Evolutionary conservation across 2,888 invertebrate species (phyloP).

Genomic region (Anthoptus insignis): DNA sequence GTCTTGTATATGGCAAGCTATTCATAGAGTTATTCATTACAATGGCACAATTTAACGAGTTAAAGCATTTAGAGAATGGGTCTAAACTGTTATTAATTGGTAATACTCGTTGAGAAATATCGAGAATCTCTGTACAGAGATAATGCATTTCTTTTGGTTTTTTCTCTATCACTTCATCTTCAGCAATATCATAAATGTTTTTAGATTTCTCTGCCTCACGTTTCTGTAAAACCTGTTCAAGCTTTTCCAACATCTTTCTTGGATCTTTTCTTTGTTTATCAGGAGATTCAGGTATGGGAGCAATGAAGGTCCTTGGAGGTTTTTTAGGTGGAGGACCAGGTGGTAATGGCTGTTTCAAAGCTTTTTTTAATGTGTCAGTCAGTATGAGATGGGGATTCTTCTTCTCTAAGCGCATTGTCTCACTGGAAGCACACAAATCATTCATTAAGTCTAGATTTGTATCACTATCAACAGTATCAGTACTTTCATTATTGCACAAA

Average conservation of each 20-base stretch:
- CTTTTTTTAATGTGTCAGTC: constrained; percentile 89
- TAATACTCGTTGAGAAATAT: constrained; percentile 70
- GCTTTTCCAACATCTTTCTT: constrained; percentile 89
- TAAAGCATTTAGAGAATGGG: constrained; percentile 73
- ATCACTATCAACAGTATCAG: constrained; percentile 46
- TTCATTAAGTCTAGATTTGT: constrained; percentile 70
- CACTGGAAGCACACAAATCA: constrained; percentile 71
- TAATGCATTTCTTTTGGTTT: constrained; percentile 82
- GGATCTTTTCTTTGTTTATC: constrained; percentile 80
- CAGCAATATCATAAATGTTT: constrained; percentile 60
- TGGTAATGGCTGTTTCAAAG: constrained; percentile 89
- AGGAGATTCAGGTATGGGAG: constrained; percentile 51
- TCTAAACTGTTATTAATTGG: constrained; percentile 62
- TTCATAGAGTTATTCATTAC: constrained; percentile 66
- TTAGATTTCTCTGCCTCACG: constrained; percentile 64
- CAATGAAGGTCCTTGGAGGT: constrained; percentile 89
- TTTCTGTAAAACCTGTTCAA: constrained; percentile 87
- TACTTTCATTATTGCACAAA: constrained; percentile 3
- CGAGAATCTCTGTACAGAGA: constrained; percentile 80
- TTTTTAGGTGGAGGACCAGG: constrained; percentile 91
- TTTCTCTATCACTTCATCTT: constrained; percentile 61
- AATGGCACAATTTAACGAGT: constrained; percentile 76
- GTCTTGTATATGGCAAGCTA: constrained; percentile 74
- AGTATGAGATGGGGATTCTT: constrained; percentile 78
- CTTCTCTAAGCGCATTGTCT: constrained; percentile 75